These are phyloP conservation scores for Ursus arctos DNA, from an alignment of 2,113 vertebrate genomes.

Conservation along the genomic window DNA sequence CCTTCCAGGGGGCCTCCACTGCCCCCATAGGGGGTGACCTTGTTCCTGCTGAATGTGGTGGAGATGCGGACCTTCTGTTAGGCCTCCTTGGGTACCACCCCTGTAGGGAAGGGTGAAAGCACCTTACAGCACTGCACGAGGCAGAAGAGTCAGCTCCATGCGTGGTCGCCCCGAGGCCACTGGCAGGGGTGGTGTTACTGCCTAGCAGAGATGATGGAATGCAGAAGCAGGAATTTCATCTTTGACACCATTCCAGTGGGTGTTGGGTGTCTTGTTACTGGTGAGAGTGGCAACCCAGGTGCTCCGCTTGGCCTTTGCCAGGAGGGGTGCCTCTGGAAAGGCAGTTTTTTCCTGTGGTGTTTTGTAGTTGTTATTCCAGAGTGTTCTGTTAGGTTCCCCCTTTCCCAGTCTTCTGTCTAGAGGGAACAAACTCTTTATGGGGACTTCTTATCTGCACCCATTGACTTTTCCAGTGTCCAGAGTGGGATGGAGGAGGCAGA, in stretches of 20 bases:
- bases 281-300: background rate
- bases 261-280: background rate
- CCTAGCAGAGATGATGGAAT: background rate
- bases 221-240: background rate
- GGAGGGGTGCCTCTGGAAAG: background rate
- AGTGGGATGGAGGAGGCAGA: background rate
- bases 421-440: background rate
- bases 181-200: background rate
- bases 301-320: background rate
- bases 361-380: background rate
- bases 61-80: background rate
- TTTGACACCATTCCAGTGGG: background rate
- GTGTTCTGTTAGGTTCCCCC: background rate
- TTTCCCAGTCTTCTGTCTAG: background rate
- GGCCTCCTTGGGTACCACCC: background rate
- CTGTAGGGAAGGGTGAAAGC: background rate
- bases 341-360: background rate
- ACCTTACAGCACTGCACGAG: too few species aligned
- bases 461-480: background rate
- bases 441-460: background rate
- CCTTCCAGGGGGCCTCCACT: background rate
- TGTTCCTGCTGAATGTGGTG: background rate
- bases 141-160: background rate
- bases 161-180: background rate
- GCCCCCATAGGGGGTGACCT: background rate